Conservation (phyloP, 2,113 vertebrate species). For the Kryptolebias marmoratus region DNA sequence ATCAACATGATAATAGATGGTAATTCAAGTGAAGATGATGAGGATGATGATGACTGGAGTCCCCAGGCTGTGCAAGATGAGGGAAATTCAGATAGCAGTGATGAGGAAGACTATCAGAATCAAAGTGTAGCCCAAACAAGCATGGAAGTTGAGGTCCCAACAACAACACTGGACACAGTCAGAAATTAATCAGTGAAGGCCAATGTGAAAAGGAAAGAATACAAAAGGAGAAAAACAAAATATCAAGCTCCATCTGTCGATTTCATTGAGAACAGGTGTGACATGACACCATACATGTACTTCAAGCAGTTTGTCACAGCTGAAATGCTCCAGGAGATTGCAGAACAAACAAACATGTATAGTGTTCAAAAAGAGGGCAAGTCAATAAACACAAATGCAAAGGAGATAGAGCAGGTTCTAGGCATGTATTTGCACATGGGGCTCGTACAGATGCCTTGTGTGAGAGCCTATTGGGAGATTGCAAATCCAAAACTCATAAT, state of each 20-base stretch:
- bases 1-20: background rate
- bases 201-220: background rate
- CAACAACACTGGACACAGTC: background rate
- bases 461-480: background rate
- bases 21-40: background rate
- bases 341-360: background rate
- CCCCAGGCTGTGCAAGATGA: background rate
- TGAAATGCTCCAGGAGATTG: background rate
- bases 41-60: background rate
- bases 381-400: constrained; percentile 30
- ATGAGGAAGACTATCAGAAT: background rate
- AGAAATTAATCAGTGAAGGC: background rate
- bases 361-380: constrained; percentile 17
- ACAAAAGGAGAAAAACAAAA: background rate
- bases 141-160: background rate
- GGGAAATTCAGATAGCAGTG: background rate
- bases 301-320: background rate
- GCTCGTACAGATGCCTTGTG: constrained; percentile 39
- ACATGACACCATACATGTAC: constrained; percentile 1
- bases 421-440: constrained; percentile 39
- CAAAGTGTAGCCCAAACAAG: background rate
- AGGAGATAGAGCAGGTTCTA: constrained; percentile 41
- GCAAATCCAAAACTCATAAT: no score
- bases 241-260: background rate
- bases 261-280: background rate